phyloP scores from a whole-genome alignment of 2,113 vertebrate genomes.

The Phalacrocorax brasilianus region DNA sequence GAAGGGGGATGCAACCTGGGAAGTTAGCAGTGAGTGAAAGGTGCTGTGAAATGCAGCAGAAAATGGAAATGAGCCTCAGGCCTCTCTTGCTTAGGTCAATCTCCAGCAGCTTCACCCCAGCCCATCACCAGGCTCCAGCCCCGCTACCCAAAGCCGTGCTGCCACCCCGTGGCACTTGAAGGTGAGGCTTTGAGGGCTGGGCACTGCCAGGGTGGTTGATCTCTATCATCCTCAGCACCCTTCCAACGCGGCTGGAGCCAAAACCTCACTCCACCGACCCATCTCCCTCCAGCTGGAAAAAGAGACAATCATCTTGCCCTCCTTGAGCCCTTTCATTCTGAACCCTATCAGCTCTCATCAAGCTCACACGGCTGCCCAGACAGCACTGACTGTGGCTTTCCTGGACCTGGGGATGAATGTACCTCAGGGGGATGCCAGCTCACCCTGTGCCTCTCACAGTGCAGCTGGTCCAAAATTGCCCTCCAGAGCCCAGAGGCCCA shows the following conservation, averaged over 20 bases:
- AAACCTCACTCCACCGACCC: not conserved
- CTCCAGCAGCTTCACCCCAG: not conserved
- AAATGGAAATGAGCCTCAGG: not conserved
- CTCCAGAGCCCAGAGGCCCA: not conserved
- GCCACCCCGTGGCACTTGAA: conserved; percentile 34
- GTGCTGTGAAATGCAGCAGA: not conserved
- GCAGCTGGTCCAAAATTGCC: not conserved
- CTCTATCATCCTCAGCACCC: not conserved
- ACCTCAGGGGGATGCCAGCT: not conserved
- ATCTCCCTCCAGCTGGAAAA: not conserved
- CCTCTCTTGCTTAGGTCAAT: not conserved
- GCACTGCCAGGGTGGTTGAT: accelerated
- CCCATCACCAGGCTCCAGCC: not conserved
- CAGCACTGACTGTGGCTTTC: not conserved
- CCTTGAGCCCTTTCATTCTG: not conserved
- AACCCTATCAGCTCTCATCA: not conserved
- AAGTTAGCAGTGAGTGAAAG: not conserved
- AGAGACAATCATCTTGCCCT: not conserved
- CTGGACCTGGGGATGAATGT: not conserved
- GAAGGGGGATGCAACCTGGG: not conserved
- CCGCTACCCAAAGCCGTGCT: not conserved
- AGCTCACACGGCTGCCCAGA: accelerated
- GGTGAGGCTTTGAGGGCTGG: not conserved
- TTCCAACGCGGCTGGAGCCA: not conserved
- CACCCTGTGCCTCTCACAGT: not conserved